Percentiles rank a stretch among this genome's conserved stretches.
Evolutionary conservation across 2,888 invertebrate species (phyloP).

Genomic region (Linyphia triangularis): DNA sequence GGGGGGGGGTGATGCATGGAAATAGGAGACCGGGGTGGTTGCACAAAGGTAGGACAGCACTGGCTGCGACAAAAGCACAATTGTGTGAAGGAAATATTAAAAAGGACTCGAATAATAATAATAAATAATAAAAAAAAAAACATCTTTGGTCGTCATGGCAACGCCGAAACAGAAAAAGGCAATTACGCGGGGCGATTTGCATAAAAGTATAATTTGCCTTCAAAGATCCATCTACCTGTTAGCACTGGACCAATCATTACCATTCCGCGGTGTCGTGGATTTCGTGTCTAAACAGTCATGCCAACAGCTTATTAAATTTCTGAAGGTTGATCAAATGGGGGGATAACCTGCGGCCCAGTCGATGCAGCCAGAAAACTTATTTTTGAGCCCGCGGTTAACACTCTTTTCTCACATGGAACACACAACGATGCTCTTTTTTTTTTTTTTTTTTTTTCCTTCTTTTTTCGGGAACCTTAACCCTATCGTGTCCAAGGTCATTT

Average conservation of each 20-base stretch:
- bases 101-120: constrained; percentile 16
- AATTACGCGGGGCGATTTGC: constrained; percentile 59
- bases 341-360: background rate
- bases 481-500: no score
- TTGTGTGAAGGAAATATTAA: constrained; percentile 64
- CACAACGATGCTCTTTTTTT: no score
- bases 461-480: no score
- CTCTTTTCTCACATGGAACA: no score
- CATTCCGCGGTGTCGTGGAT: constrained; percentile 4
- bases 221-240: constrained; percentile 52
- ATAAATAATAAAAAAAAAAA: constrained; percentile 21
- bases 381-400: no score
- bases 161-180: constrained; percentile 60
- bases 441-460: no score
- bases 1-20: no score
- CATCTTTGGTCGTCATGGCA: constrained; percentile 45
- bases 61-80: constrained; percentile 41
- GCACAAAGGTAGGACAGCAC: constrained; percentile 18
- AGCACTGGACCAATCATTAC: constrained; percentile 24
- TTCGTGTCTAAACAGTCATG: constrained; percentile 33
- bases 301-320: constrained; percentile 37
- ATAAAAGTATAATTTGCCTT: constrained; percentile 55
- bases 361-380: background rate
- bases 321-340: constrained; percentile 30
- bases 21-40: no score